These are phyloP conservation scores for Coptodon bakossiorum DNA, from an alignment of 2,113 vertebrate genomes.

Conservation along the genomic window DNA sequence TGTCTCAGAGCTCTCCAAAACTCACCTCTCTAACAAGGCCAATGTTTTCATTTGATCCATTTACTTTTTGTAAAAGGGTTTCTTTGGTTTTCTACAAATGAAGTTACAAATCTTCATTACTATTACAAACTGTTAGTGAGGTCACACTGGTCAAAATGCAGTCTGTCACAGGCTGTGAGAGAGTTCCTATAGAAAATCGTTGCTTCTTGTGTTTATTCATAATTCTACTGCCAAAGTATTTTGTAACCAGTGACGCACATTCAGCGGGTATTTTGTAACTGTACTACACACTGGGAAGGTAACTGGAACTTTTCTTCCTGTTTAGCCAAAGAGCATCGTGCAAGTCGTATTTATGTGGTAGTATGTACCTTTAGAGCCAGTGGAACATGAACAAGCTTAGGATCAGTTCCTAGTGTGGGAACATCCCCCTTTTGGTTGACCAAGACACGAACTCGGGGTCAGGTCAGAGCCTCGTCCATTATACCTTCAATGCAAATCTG, in stretches of 20 bases:
- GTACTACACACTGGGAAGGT: neutral
- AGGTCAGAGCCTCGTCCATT: conserved; percentile 36
- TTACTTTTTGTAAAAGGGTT: neutral
- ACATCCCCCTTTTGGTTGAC: neutral
- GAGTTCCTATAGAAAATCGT: neutral
- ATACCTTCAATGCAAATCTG: conserved; percentile 12
- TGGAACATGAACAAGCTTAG: neutral
- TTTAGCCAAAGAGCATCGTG: neutral
- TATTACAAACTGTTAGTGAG: neutral
- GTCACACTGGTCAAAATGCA: neutral
- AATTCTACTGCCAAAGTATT: neutral
- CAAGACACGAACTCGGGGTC: neutral
- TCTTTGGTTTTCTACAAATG: neutral
- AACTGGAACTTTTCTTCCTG: neutral
- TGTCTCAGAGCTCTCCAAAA: neutral
- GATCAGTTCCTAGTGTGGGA: conserved; percentile 10
- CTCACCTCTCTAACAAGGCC: neutral
- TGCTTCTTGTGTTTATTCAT: neutral
- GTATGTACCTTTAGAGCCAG: neutral
- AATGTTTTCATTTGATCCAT: neutral
- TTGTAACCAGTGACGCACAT: neutral
- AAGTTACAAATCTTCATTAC: neutral
- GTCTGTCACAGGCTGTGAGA: neutral
- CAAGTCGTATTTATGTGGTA: neutral
- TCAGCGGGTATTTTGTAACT: neutral